These are phyloP conservation scores for Hydra vulgaris DNA, from an alignment of 30 jellyfish, hydroid and myxozoan species.

Conservation along the genomic window DNA sequence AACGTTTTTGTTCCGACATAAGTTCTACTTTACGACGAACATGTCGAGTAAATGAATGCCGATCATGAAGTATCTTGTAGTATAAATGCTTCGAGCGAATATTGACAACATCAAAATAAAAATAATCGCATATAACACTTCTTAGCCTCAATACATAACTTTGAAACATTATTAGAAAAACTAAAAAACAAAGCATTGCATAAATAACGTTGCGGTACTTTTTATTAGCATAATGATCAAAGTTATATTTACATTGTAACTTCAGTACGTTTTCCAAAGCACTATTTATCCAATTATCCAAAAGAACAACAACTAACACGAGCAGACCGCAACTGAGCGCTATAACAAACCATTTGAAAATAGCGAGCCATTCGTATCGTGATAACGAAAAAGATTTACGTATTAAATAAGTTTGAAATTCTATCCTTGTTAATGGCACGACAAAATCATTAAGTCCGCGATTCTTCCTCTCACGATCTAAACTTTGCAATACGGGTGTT, in stretches of 20 bases:
- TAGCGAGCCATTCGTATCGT: conserved; percentile 31
- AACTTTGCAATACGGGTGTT: conserved; percentile 57
- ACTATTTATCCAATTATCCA: conserved; percentile 45
- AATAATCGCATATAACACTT: conserved; percentile 69
- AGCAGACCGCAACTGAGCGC: conserved; percentile 33
- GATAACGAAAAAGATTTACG: conserved; percentile 61
- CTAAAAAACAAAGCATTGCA: conserved; percentile 32
- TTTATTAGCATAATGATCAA: conserved; percentile 9
- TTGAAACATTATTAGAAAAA: conserved; percentile 28
- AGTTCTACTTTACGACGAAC: conserved; percentile 55
- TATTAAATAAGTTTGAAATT: conserved; percentile 66
- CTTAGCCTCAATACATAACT: conserved; percentile 72
- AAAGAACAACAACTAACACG: conserved; percentile 30
- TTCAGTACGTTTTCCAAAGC: conserved; percentile 13
- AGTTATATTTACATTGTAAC: conserved; percentile 16
- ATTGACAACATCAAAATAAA: conserved; percentile 58
- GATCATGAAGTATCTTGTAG: conserved; percentile 69
- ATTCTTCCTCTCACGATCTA: conserved; percentile 67
- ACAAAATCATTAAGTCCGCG: conserved; percentile 61
- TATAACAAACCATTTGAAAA: conserved; percentile 48
- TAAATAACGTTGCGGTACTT: conserved; percentile 9
- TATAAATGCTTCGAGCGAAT: conserved; percentile 67
- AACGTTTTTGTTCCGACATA: conserved; percentile 74
- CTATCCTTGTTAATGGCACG: conserved; percentile 76
- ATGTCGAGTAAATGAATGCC: conserved; percentile 58